A percentile compares a stretch with the other conserved stretches of the same genome.
Conservation (phyloP, 2,888 invertebrate species). For the Nomada hirtipes region DNA sequence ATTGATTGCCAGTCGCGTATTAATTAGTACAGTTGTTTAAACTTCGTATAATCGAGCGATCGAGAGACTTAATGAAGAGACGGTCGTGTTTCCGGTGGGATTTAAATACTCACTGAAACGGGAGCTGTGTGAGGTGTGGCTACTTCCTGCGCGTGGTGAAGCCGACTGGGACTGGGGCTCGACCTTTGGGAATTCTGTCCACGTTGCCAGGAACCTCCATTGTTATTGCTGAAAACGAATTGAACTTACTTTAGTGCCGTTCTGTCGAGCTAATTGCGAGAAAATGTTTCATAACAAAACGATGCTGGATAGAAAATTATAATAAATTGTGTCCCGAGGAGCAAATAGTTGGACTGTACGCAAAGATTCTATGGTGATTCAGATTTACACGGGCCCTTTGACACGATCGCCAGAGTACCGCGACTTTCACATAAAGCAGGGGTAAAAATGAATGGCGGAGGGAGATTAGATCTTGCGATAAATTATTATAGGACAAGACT, state of each 20-base stretch:
- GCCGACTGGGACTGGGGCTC: constrained; percentile 78
- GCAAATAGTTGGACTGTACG: not conserved
- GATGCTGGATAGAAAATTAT: too few species aligned
- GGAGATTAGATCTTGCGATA: constrained; percentile 53
- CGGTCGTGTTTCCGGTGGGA: constrained; percentile 44
- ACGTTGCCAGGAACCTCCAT: constrained; percentile 67
- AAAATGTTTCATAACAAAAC: too few species aligned
- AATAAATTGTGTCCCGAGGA: not conserved
- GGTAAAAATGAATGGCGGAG: constrained; percentile 21
- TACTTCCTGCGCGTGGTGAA: constrained; percentile 74
- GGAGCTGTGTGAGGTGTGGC: constrained; percentile 80
- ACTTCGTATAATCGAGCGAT: constrained; percentile 5
- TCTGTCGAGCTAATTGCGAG: not conserved
- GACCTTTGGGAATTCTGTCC: constrained; percentile 79
- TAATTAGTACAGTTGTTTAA: not conserved
- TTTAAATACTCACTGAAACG: constrained; percentile 78
- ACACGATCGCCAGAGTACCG: constrained; percentile 12
- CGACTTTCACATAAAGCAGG: constrained; percentile 36
- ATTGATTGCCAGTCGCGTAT: not conserved
- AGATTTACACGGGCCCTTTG: constrained; percentile 8
- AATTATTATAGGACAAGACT: constrained; percentile 57
- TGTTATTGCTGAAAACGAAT: constrained; percentile 61
- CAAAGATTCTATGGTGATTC: constrained; percentile 2
- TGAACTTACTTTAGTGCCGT: constrained; percentile 3
- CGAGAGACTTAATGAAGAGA: constrained; percentile 18